phyloP scores from a whole-genome alignment of 2,113 vertebrate genomes.

The Phyllostomus hastatus region DNA sequence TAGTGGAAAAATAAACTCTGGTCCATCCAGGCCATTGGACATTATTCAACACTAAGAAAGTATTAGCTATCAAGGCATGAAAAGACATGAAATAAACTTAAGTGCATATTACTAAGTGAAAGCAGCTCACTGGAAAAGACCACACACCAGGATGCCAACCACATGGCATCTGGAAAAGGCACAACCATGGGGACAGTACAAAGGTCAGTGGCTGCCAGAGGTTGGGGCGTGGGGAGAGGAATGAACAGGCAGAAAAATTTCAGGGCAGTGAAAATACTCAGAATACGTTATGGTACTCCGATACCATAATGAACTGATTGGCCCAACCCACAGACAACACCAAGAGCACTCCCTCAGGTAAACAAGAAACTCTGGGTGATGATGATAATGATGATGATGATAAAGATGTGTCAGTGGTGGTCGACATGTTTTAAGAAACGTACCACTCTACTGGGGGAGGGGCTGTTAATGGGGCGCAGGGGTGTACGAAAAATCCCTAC shows the following conservation, averaged over 20 bases:
- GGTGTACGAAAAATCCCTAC: background rate
- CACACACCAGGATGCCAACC: too few relatives aligned
- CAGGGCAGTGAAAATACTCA: background rate
- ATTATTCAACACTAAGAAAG: background rate
- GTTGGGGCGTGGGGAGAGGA: too few relatives aligned
- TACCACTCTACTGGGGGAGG: too few relatives aligned
- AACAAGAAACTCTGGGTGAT: background rate
- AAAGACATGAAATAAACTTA: too few relatives aligned
- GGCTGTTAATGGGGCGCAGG: accelerated
- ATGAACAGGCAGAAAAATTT: too few relatives aligned
- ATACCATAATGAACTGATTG: background rate
- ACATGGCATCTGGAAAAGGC: too few relatives aligned
- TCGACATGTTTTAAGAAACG: background rate
- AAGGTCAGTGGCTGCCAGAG: too few relatives aligned
- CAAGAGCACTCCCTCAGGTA: background rate
- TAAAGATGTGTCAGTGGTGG: background rate
- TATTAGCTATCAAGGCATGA: too few relatives aligned
- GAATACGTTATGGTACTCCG: too few relatives aligned
- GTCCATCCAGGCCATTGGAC: background rate
- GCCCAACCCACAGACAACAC: background rate
- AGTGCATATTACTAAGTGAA: too few relatives aligned
- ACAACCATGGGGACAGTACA: too few relatives aligned
- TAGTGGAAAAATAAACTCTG: background rate
- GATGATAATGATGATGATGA: background rate
- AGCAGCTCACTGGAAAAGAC: too few relatives aligned